phyloP scores from a whole-genome alignment of 2,113 vertebrate species.

The Strix aluco region DNA sequence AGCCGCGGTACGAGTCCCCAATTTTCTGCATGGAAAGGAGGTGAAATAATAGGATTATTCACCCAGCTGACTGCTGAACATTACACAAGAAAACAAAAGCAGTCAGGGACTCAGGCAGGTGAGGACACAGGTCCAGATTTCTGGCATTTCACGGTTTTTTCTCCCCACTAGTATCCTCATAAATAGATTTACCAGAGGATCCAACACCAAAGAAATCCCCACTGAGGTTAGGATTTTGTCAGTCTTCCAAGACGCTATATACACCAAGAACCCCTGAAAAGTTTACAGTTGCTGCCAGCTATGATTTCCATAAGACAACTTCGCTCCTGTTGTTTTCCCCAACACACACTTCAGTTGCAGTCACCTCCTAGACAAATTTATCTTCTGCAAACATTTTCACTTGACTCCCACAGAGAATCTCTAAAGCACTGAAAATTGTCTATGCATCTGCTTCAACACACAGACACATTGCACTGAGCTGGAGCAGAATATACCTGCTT shows the following conservation, averaged over 20 bases:
- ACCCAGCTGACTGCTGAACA: conserved; percentile 31
- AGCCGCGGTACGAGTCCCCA: conserved; percentile 86
- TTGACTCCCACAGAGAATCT: background rate
- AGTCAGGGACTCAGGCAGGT: background rate
- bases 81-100: background rate
- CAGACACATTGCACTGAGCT: background rate
- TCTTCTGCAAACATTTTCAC: background rate
- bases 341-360: background rate
- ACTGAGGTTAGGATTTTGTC: background rate
- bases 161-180: background rate
- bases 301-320: background rate
- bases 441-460: background rate
- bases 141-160: background rate
- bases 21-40: conserved; percentile 79
- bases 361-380: background rate
- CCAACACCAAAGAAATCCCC: background rate
- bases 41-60: conserved; percentile 64
- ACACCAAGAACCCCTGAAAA: background rate
- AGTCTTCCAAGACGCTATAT: background rate
- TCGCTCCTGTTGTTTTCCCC: background rate
- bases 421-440: background rate
- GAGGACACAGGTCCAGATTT: background rate
- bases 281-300: background rate
- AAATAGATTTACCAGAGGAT: background rate
- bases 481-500: background rate